A percentile compares a stretch with the other conserved stretches of the same genome.
phyloP scores from a whole-genome alignment of 2,797 vertebrate genomes.

The Pagetopsis macropterus region DNA sequence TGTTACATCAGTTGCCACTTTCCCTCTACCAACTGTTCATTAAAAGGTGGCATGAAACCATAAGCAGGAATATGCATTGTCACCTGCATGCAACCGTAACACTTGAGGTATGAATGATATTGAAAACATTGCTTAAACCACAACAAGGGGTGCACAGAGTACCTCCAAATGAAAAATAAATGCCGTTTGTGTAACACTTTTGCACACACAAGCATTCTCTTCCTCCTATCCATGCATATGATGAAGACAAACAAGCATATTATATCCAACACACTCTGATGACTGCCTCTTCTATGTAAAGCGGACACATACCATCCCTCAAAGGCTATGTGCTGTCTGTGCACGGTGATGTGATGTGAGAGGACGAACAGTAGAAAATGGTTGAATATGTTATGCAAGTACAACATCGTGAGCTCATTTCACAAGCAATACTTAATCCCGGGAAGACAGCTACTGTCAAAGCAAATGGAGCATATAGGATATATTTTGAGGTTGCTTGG shows the following conservation, averaged over 20 bases:
- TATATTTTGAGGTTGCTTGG: constrained; percentile 36
- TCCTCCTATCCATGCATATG: not conserved
- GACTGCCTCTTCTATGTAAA: constrained; percentile 9
- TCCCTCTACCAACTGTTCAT: not conserved
- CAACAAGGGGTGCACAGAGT: not conserved
- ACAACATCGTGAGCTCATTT: constrained; percentile 30
- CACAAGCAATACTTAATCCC: constrained; percentile 45
- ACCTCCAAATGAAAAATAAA: not conserved
- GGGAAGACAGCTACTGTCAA: constrained; percentile 46
- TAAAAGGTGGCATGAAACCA: not conserved
- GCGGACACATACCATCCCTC: constrained; percentile 16
- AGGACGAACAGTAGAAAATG: constrained; percentile 25
- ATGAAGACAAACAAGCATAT: constrained; percentile 13
- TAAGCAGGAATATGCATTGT: not conserved
- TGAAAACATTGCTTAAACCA: not conserved
- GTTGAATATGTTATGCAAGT: constrained; percentile 43
- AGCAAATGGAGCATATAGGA: constrained; percentile 52
- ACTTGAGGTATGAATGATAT: not conserved
- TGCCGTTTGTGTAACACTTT: no score
- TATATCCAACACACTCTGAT: constrained; percentile 6
- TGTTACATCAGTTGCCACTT: not conserved
- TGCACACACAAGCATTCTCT: not conserved
- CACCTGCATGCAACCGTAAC: not conserved
- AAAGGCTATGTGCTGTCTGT: constrained; percentile 26
- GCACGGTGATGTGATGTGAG: constrained; percentile 30